phyloP scores from a whole-genome alignment of 2,797 vertebrate genomes.

The Molossus molossus region DNA sequence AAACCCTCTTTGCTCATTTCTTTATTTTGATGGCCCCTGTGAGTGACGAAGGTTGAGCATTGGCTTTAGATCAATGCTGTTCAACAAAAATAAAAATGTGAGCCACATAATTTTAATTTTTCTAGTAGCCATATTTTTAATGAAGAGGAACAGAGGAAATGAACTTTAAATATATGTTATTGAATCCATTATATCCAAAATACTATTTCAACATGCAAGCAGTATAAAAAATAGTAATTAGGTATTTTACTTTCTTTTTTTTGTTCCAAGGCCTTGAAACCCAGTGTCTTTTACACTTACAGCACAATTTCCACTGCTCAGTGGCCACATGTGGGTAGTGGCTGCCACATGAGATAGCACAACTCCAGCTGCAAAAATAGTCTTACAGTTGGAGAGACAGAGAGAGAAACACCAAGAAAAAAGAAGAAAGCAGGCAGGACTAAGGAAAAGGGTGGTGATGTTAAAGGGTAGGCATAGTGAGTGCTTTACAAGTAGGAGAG shows the following conservation, averaged over 20 bases:
- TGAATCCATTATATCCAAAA: constrained; percentile 21
- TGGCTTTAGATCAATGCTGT: neutral
- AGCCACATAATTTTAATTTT: neutral
- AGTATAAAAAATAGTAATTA: neutral
- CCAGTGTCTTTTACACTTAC: neutral
- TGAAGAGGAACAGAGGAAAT: constrained; percentile 19
- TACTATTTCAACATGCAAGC: neutral
- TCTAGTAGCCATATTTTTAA: neutral
- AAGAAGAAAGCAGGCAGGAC: neutral
- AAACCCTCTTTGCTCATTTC: neutral
- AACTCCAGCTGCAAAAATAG: neutral
- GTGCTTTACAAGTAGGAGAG: neutral
- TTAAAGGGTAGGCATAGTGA: neutral
- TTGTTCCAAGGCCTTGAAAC: constrained; percentile 5
- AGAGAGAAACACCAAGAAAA: neutral
- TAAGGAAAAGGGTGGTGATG: neutral
- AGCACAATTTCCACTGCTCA: neutral
- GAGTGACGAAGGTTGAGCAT: neutral
- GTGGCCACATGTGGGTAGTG: neutral
- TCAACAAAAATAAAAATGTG: neutral
- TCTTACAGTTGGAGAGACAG: neutral
- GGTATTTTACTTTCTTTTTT: neutral
- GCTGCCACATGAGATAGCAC: neutral
- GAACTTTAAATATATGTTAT: constrained; percentile 20
- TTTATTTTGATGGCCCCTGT: neutral